Evolutionary conservation across 2,113 vertebrate species (phyloP).

Genomic region (Amblyopsis rosae): DNA sequence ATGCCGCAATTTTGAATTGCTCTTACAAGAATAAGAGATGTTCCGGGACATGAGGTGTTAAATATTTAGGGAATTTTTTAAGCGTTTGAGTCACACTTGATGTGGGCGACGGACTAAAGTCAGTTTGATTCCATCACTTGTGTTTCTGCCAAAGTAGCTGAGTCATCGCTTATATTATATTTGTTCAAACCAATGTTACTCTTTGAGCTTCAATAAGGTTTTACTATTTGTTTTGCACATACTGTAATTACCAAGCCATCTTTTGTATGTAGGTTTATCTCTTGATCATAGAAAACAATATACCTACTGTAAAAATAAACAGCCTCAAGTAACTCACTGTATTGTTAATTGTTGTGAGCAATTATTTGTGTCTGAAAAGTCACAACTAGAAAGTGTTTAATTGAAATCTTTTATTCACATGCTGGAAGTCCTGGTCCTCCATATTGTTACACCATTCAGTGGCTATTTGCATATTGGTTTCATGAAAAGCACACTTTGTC

Average conservation of each 20-base stretch:
- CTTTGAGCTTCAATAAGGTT: not conserved
- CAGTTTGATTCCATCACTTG: constrained; percentile 13
- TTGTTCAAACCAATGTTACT: not conserved
- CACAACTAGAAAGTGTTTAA: constrained; percentile 30
- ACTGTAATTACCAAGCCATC: not conserved
- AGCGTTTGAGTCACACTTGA: constrained; percentile 2
- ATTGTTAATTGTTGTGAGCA: constrained; percentile 14
- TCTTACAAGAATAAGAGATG: constrained; percentile 15
- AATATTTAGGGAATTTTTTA: constrained; percentile 10
- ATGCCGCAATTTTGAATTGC: constrained; percentile 18
- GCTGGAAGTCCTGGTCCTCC: not conserved
- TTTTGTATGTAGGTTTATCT: not conserved
- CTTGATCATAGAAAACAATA: constrained; percentile 5
- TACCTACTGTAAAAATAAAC: not conserved
- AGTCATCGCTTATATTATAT: not conserved
- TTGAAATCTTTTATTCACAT: constrained; percentile 38
- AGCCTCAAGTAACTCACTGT: constrained; percentile 6
- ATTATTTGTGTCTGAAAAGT: constrained; percentile 32
- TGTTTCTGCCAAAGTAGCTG: not conserved
- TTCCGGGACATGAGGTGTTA: constrained; percentile 3
- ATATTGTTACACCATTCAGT: constrained; percentile 14
- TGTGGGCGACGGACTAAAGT: constrained; percentile 4
- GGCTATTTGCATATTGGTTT: constrained; percentile 12
- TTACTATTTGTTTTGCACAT: not conserved
- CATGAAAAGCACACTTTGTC: constrained; percentile 40